These are phyloP conservation scores for Drosophila robusta DNA, from an alignment of 2,888 invertebrate species.

Conservation along the genomic window DNA sequence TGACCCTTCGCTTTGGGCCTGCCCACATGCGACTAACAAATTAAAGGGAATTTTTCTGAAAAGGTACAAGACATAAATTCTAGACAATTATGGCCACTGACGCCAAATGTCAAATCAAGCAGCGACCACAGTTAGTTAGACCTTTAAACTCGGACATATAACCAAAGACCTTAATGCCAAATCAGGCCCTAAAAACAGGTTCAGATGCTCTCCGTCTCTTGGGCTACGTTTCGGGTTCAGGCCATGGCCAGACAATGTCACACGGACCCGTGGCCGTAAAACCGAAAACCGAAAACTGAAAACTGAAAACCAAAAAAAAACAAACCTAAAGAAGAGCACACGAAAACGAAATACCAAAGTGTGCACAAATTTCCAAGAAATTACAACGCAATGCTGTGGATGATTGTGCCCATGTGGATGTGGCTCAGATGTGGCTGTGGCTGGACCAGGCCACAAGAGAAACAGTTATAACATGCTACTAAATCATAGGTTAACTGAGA, in stretches of 20 bases:
- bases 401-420: slow-evolving; percentile 56
- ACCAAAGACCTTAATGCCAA: slow-evolving; percentile 64
- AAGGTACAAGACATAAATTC: slow-evolving; percentile 80
- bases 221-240: slow-evolving; percentile 38
- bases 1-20: slow-evolving; percentile 38
- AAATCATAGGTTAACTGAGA: slow-evolving; percentile 78
- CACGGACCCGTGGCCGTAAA: slow-evolving; percentile 64
- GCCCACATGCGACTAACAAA: slow-evolving; percentile 67
- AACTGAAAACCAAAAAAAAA: slow-evolving; percentile 8
- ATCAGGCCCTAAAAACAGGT: slow-evolving; percentile 79
- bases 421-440: slow-evolving; percentile 17
- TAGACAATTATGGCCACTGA: slow-evolving; percentile 80
- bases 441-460: slow-evolving; percentile 63
- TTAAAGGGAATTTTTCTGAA: slow-evolving; percentile 66
- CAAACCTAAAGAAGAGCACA: slow-evolving; percentile 63
- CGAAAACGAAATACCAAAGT: slow-evolving; percentile 79
- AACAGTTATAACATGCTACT: slow-evolving; percentile 83
- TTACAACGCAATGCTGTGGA: slow-evolving; percentile 74
- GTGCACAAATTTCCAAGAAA: slow-evolving; percentile 84
- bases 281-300: slow-evolving; percentile 27
- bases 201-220: slow-evolving; percentile 59
- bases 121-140: slow-evolving; percentile 77
- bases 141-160: slow-evolving; percentile 64
- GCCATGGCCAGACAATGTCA: slow-evolving; percentile 71
- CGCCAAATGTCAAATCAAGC: slow-evolving; percentile 82